Evolutionary conservation across 2,888 invertebrate species (phyloP).

Genomic region (Chelonus formosanus): DNA sequence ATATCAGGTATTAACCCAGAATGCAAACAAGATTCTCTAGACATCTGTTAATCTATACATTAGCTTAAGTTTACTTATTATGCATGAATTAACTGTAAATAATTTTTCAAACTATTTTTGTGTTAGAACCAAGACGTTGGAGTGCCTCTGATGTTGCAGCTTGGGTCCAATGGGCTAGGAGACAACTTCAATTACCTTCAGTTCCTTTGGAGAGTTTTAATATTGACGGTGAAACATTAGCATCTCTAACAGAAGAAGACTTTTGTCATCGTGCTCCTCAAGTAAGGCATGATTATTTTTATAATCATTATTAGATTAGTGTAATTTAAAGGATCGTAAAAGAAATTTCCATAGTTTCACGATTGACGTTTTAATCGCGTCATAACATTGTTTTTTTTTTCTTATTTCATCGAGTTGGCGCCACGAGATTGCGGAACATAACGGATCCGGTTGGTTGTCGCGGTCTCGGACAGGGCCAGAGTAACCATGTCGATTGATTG

Average conservation of each 20-base stretch:
- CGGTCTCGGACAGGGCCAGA: slow-evolving; percentile 25
- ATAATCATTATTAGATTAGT: neutral
- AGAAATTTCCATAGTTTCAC: neutral
- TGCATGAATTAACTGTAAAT: slow-evolving; percentile 4
- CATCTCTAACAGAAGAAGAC: slow-evolving; percentile 83
- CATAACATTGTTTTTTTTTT: slow-evolving; percentile 11
- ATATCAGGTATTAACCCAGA: neutral
- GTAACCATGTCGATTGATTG: neutral
- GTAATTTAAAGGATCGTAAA: too few relatives aligned
- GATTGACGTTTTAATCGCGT: slow-evolving; percentile 14
- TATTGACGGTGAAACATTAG: slow-evolving; percentile 81
- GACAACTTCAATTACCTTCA: slow-evolving; percentile 80
- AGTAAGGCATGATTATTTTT: slow-evolving; percentile 67
- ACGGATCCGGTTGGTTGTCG: slow-evolving; percentile 6
- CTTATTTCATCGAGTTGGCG: slow-evolving; percentile 3
- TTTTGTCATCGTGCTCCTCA: slow-evolving; percentile 84
- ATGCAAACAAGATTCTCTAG: neutral
- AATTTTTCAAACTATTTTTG: slow-evolving; percentile 11
- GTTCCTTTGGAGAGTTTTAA: slow-evolving; percentile 80
- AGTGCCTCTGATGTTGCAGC: slow-evolving; percentile 83
- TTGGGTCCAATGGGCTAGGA: slow-evolving; percentile 89
- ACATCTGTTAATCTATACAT: neutral
- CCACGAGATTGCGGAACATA: slow-evolving; percentile 20
- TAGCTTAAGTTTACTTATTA: neutral
- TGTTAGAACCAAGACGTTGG: slow-evolving; percentile 88